Evolutionary conservation across 2,888 invertebrate species (phyloP).

Genomic region (Keiferia lycopersicella): DNA sequence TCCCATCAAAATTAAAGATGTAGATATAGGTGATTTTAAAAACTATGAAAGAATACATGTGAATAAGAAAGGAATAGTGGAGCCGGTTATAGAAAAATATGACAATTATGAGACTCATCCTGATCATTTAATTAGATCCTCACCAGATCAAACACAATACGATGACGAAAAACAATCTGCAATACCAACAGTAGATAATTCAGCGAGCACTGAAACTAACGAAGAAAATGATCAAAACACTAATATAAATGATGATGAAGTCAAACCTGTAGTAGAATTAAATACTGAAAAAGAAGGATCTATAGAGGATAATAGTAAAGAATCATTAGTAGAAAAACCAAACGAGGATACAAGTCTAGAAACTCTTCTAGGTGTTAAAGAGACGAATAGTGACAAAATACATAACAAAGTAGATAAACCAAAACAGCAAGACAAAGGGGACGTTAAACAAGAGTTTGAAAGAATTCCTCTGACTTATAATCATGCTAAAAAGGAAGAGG

Average conservation of each 20-base stretch:
- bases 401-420: slow-evolving; percentile 42
- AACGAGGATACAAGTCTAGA: slow-evolving; percentile 50
- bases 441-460: slow-evolving; percentile 73
- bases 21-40: slow-evolving; percentile 56
- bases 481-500: slow-evolving; percentile 49
- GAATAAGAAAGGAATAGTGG: slow-evolving; percentile 51
- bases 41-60: slow-evolving; percentile 52
- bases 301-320: slow-evolving; percentile 27
- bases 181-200: slow-evolving; percentile 35
- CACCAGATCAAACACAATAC: slow-evolving; percentile 33
- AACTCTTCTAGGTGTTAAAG: slow-evolving; percentile 45
- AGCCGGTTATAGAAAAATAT: slow-evolving; percentile 43
- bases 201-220: slow-evolving; percentile 36
- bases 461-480: slow-evolving; percentile 72
- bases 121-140: slow-evolving; percentile 38
- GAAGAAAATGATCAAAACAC: slow-evolving; percentile 44
- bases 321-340: slow-evolving; percentile 41
- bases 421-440: slow-evolving; percentile 38
- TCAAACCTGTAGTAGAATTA: slow-evolving; percentile 70
- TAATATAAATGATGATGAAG: slow-evolving; percentile 62
- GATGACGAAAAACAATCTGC: slow-evolving; percentile 34
- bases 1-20: slow-evolving; percentile 47
- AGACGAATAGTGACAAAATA: slow-evolving; percentile 37
- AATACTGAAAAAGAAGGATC: slow-evolving; percentile 51
- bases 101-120: slow-evolving; percentile 41